Evolutionary conservation across 2,888 invertebrate species (phyloP), one percentile per base, ranked within the genome.

Genomic region (Dryadula phaetusa): DNA sequence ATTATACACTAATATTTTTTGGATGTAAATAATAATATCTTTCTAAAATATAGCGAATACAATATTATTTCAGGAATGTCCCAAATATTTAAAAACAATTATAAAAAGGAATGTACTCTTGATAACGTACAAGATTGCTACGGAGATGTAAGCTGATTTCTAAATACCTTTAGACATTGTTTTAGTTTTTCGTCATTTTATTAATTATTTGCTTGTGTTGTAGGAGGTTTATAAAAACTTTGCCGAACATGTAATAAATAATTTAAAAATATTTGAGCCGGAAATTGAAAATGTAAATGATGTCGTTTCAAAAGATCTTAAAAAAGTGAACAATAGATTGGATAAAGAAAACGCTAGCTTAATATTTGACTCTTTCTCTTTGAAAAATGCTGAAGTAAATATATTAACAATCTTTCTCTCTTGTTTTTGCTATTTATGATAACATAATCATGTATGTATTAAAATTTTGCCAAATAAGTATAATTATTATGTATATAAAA

Each of bases 181-280:
- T 65, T n/a, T 32, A 18, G n/a, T 8, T 5, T 4, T 25, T 12
- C n/a, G 1, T 20, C 18, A 28, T 42, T 18, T 16, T 5, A 8
- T 3, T 18, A 12, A 40, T n/a, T 60, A n/a, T 25, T 40, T 42
- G 52, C 8, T 37, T 22, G 8, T 62, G 60, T 86, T 86, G 66
- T 75, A 92, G 92, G 76, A 67, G 37, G 76, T 92, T 16, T 92
- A 92, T 70, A 73, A 86, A 44, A 80, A 88, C 32, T 94, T 94
- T 76, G 86, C 82, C 0, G 88, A 90, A 66, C 80, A 90, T 20
- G 77, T 94, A n/a, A 85, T 93, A 72, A 76, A 81, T n/a, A 85
- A 92, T 74, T 74, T 92, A 1, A 83, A 89, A 75, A 82, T 94
- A 72, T 90, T 84, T 72, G 82, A 87, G 77, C 82, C 85, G 3